Conservation (phyloP, 2,797 vertebrate species). For the Brachyalestes nurse region DNA sequence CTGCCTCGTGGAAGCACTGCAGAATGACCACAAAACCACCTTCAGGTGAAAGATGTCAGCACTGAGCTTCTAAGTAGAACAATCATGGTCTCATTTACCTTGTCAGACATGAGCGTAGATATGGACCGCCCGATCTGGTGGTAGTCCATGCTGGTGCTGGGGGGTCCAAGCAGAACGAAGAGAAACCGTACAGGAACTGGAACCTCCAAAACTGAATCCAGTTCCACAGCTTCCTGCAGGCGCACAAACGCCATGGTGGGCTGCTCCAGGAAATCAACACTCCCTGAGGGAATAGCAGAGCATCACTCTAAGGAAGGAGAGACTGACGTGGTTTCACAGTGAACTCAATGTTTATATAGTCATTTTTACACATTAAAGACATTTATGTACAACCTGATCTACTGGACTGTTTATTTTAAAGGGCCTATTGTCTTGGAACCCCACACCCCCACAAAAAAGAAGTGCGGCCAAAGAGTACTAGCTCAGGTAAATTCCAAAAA, state of each 20-base stretch:
- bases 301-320: not conserved
- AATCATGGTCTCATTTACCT: constrained; percentile 74
- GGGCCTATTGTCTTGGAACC: too few relatives aligned
- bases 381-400: too few relatives aligned
- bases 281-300: constrained; percentile 74
- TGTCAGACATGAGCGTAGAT: constrained; percentile 98
- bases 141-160: constrained; percentile 94
- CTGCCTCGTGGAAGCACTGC: constrained; percentile 93
- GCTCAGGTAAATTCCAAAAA: too few relatives aligned
- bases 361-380: not conserved
- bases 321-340: not conserved
- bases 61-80: too few relatives aligned
- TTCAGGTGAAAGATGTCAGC: too few relatives aligned
- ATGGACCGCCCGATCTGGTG: constrained; percentile 98
- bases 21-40: too few relatives aligned
- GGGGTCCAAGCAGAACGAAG: constrained; percentile 92
- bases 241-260: constrained; percentile 97
- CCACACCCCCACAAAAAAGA: too few relatives aligned
- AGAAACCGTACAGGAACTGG: constrained; percentile 94
- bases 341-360: not conserved
- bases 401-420: too few relatives aligned
- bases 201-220: constrained; percentile 95
- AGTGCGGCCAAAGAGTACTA: too few relatives aligned
- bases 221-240: constrained; percentile 89
- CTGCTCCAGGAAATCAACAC: constrained; percentile 93